phyloP scores from a whole-genome alignment of 2,113 vertebrate species.

The Dasypus novemcinctus region DNA sequence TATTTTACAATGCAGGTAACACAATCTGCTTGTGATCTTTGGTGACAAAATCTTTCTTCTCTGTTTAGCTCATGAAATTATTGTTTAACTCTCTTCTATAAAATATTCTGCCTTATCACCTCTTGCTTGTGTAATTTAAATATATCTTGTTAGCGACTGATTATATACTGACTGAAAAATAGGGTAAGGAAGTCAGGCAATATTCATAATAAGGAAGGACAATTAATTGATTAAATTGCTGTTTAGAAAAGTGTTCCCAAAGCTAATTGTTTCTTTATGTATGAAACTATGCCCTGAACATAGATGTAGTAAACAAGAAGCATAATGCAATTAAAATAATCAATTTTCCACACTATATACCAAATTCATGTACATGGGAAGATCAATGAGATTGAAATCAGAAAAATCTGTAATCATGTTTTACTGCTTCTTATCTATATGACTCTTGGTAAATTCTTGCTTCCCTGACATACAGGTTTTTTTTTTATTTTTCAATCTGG shows the following conservation, averaged over 20 bases:
- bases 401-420: background rate
- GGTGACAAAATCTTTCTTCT: background rate
- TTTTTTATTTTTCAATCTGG: background rate
- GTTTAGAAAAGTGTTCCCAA: constrained; percentile 32
- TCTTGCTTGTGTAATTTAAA: background rate
- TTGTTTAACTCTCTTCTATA: background rate
- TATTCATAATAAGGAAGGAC: constrained; percentile 12
- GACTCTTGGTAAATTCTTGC: background rate
- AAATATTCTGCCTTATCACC: background rate
- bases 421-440: background rate
- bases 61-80: background rate
- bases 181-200: background rate
- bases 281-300: background rate
- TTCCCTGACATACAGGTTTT: background rate
- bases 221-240: constrained; percentile 53
- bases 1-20: background rate
- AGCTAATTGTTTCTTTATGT: constrained; percentile 52
- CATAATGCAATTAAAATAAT: constrained; percentile 58
- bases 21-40: background rate
- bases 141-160: background rate
- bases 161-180: background rate
- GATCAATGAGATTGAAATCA: background rate
- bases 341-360: constrained; percentile 43
- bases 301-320: constrained; percentile 26
- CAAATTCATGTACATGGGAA: constrained; percentile 23